Evolutionary conservation across 2,113 vertebrate species (phyloP), one percentile per base, ranked within the genome.

Genomic region (Antechinus flavipes): DNA sequence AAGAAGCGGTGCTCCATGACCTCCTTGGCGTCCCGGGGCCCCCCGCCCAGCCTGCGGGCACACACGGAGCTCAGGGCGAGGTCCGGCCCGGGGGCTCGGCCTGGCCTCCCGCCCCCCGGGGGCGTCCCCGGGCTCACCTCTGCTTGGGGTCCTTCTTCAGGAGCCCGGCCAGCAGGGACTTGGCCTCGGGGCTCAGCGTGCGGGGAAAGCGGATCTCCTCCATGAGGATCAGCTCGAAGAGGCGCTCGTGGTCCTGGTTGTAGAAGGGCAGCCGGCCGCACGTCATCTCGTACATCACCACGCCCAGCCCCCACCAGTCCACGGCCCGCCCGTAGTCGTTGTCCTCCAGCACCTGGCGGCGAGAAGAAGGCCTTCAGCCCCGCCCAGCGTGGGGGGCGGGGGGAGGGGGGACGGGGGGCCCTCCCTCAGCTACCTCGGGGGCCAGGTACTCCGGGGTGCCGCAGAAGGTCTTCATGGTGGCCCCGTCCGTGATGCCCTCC

Each of bases 271-370:
- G 99, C 90, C 99, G 98, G 55, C 99, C 99, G 0, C 99, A 99
- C 99, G 99, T 99, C 99, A 99, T 99, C 98, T 99, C 99, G 0
- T 99, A 99, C 99, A 99, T 99, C 92, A 99, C 99, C 42, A 99
- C 99, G 0, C 99, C 99, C 91, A 99, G 98, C 2, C 99, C 99
- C 99, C 99, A 99, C 99, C 99, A 99, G 98, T 99, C 99, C 96
- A 99, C 99, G 0, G 99, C 99, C 0, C 99, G 99, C 27, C 99
- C 99, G 0, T 99, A 99, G 94, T 99, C 99, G 0, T 99, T 99
- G 98, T 99, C 99, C 96, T 99, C 99, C 95, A 99, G 98, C 52
- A 99, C 99, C 99, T 99, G 97, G 7, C 46, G 84, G 16, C 49
- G 14, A 1, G 89, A 53, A 91, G 92, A 9, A 16, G 1, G 47